Percentiles rank a stretch among this genome's conserved stretches.
Evolutionary conservation across 2,888 invertebrate species (phyloP).

Genomic region (Graphium colonna): DNA sequence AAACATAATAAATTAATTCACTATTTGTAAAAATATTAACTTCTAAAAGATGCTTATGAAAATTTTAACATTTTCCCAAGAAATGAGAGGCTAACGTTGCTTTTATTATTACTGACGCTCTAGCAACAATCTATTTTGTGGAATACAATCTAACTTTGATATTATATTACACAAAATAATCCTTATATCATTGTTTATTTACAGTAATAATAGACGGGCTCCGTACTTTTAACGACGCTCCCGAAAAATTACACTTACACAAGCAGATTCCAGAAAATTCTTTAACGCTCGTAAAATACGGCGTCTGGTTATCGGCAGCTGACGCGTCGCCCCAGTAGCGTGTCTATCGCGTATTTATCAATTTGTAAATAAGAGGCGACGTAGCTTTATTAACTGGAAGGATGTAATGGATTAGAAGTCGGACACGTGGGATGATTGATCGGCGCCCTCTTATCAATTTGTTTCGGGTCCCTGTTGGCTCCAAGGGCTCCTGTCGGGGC

Average conservation of each 20-base stretch:
- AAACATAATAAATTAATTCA: too few species aligned
- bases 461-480: slow-evolving; percentile 32
- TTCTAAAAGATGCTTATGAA: too few species aligned
- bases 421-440: slow-evolving; percentile 56
- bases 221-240: slow-evolving; percentile 8
- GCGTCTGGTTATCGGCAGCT: slow-evolving; percentile 32
- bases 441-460: slow-evolving; percentile 40
- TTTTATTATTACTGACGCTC: too few species aligned
- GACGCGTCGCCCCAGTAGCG: slow-evolving; percentile 45
- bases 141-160: too few species aligned
- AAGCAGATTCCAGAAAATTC: slow-evolving; percentile 7
- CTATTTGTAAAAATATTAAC: too few species aligned
- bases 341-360: slow-evolving; percentile 50
- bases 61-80: too few species aligned
- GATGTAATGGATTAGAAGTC: slow-evolving; percentile 58
- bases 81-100: too few species aligned
- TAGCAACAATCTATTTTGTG: too few species aligned
- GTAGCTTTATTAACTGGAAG: slow-evolving; percentile 60
- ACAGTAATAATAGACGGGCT: too few species aligned
- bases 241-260: not conserved
- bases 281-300: slow-evolving; percentile 18
- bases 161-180: too few species aligned
- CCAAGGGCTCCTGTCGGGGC: slow-evolving; percentile 28
- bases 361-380: slow-evolving; percentile 61
- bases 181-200: too few species aligned